These are phyloP conservation scores for Acrocera orbiculus DNA, from an alignment of 2,888 invertebrate species.

Conservation along the genomic window DNA sequence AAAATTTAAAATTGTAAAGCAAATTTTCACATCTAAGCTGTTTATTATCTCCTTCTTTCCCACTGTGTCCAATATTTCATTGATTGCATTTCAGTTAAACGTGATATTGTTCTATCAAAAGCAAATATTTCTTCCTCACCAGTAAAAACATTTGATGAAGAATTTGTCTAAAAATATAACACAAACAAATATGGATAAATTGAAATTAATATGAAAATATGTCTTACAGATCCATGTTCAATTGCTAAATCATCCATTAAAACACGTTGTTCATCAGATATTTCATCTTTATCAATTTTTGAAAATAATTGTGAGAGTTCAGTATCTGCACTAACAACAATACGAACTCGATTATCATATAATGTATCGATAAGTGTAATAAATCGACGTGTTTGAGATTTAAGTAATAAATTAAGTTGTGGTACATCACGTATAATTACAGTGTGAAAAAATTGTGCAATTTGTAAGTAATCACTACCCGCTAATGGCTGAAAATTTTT, in stretches of 20 bases:
- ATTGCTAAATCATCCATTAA: constrained; percentile 94
- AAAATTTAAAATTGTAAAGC: too few relatives aligned
- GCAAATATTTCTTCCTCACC: constrained; percentile 98
- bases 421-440: constrained; percentile 83
- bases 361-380: constrained; percentile 93
- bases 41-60: constrained; percentile 35
- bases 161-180: constrained; percentile 41
- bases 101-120: constrained; percentile 81
- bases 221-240: constrained; percentile 48
- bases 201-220: neutral
- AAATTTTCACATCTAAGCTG: neutral
- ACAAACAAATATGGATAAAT: neutral
- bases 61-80: constrained; percentile 82
- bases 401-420: constrained; percentile 53
- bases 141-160: constrained; percentile 80
- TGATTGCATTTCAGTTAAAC: constrained; percentile 92
- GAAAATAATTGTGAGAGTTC: constrained; percentile 60
- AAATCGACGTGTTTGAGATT: constrained; percentile 84
- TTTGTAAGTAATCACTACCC: constrained; percentile 84
- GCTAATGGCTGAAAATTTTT: constrained; percentile 55
- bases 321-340: constrained; percentile 71
- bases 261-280: constrained; percentile 61
- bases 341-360: constrained; percentile 78
- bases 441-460: constrained; percentile 88
- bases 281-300: constrained; percentile 28